phyloP scores from a whole-genome alignment of 1,140 invertebrate genomes.

The Latrodectus geometricus region DNA sequence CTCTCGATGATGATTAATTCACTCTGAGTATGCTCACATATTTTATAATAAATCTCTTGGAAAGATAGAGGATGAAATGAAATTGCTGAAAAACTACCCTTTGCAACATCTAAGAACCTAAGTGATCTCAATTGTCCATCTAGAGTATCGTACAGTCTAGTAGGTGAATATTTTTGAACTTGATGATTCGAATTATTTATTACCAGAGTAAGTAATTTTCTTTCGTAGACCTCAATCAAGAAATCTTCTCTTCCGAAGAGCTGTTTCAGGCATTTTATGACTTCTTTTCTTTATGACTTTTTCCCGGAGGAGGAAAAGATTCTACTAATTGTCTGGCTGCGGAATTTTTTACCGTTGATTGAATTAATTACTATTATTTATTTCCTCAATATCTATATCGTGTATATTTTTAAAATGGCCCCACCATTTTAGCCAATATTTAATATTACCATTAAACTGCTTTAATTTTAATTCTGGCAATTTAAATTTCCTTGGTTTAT shows the following conservation, averaged over 20 bases:
- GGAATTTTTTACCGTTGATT: slow-evolving; percentile 24
- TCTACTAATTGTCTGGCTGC: slow-evolving; percentile 59
- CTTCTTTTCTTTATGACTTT: slow-evolving; percentile 63
- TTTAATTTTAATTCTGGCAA: slow-evolving; percentile 64
- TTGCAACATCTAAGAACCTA: slow-evolving; percentile 65
- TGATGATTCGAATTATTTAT: slow-evolving; percentile 1
- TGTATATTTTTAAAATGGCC: slow-evolving; percentile 66
- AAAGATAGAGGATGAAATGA: slow-evolving; percentile 66
- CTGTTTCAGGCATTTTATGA: slow-evolving; percentile 54
- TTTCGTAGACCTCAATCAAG: slow-evolving; percentile 61
- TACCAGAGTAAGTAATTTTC: slow-evolving; percentile 52
- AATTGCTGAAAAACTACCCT: slow-evolving; percentile 65
- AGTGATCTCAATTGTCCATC: slow-evolving; percentile 65
- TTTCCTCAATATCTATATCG: slow-evolving; percentile 63
- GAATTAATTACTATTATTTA: slow-evolving; percentile 65
- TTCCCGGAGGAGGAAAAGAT: slow-evolving; percentile 50
- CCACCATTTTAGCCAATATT: slow-evolving; percentile 66
- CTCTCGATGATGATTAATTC: no score
- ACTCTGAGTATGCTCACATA: no score
- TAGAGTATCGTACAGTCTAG: slow-evolving; percentile 64
- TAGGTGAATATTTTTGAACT: slow-evolving; percentile 7
- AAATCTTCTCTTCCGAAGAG: slow-evolving; percentile 59
- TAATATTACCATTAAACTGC: slow-evolving; percentile 65
- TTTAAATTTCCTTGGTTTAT: slow-evolving; percentile 43
- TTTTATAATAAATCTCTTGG: slow-evolving; percentile 66